phyloP scores from a whole-genome alignment of 2,113 vertebrate species.

The Raja brachyura region DNA sequence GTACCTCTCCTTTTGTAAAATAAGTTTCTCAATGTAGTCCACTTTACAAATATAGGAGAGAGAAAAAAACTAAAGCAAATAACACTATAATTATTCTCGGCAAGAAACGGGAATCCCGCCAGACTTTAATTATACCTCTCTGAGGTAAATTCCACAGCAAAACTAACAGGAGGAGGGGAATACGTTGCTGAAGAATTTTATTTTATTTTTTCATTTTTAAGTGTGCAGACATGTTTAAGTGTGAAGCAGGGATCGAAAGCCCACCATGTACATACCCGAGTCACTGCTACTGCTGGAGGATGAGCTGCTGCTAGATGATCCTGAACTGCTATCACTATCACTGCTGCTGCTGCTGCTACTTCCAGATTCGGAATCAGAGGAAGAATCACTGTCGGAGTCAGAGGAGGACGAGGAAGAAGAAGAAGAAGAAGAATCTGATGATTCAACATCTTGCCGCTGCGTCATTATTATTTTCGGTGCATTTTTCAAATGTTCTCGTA shows the following conservation, averaged over 20 bases:
- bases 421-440: constrained; percentile 68
- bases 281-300: constrained; percentile 59
- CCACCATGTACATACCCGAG: constrained; percentile 61
- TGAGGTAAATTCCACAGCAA: neutral
- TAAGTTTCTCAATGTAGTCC: neutral
- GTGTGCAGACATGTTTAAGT: neutral
- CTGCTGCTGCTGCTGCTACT: constrained; percentile 58
- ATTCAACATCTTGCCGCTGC: constrained; percentile 88
- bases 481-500: constrained; percentile 93
- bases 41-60: neutral
- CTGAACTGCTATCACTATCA: constrained; percentile 62
- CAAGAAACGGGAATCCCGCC: neutral
- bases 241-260: constrained; percentile 12
- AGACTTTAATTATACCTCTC: neutral
- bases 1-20: neutral
- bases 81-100: neutral
- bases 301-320: constrained; percentile 40
- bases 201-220: too few relatives aligned
- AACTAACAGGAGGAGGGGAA: neutral
- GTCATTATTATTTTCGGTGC: constrained; percentile 95
- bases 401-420: constrained; percentile 59
- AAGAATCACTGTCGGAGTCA: constrained; percentile 61
- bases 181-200: neutral
- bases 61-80: neutral
- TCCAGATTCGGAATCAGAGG: constrained; percentile 58